Conservation (phyloP, 2,797 vertebrate species). For the Ispidina picta region DNA sequence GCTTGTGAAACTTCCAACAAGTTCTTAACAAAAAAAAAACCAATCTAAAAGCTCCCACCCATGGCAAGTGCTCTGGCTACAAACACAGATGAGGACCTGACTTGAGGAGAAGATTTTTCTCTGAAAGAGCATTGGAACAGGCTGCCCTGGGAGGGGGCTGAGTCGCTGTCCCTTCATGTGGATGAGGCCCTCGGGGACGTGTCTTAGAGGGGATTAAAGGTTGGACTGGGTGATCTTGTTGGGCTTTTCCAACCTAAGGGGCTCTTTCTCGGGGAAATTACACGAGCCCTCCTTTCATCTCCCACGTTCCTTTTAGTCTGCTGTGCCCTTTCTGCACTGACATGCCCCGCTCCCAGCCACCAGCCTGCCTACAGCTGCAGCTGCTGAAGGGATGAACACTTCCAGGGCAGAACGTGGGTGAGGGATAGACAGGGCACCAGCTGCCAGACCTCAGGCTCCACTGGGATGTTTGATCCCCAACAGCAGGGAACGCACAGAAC, state of each 20-base stretch:
- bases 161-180: too few species aligned
- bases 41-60: background rate
- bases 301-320: background rate
- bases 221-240: too few species aligned
- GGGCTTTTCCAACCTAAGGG: too few species aligned
- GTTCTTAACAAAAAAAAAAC: background rate
- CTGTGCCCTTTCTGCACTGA: background rate
- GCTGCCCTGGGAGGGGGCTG: too few species aligned
- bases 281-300: background rate
- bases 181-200: too few species aligned
- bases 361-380: rapidly evolving
- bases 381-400: background rate
- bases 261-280: background rate
- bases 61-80: background rate
- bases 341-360: background rate
- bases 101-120: too few species aligned
- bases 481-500: background rate
- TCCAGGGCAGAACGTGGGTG: rapidly evolving
- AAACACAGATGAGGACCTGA: background rate
- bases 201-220: too few species aligned
- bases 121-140: too few species aligned
- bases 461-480: background rate
- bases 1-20: background rate
- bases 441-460: background rate
- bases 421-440: background rate